These are phyloP conservation scores for Rhodeus uyekii DNA, from an alignment of 2,797 vertebrate genomes.

Conservation along the genomic window DNA sequence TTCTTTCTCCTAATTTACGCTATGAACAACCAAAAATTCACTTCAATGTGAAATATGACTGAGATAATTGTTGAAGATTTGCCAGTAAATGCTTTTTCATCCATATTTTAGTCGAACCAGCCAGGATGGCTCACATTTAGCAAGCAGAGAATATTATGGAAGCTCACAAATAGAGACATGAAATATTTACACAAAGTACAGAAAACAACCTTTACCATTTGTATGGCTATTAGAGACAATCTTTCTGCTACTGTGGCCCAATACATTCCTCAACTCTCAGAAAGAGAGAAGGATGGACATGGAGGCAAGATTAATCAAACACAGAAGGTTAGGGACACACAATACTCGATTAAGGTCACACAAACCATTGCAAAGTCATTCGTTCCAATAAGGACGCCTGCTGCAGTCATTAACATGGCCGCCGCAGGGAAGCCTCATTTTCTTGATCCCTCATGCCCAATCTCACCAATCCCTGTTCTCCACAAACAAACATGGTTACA, in stretches of 20 bases:
- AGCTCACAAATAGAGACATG: neutral
- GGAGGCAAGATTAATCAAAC: conserved; percentile 43
- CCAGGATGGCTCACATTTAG: neutral
- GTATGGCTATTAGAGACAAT: conserved; percentile 1
- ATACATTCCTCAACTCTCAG: conserved; percentile 29
- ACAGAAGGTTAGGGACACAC: conserved; percentile 43
- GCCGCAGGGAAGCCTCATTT: conserved; percentile 3
- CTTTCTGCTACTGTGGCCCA: neutral
- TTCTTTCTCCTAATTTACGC: neutral
- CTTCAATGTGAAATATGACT: neutral
- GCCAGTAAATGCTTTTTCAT: neutral
- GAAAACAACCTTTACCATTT: conserved; percentile 17
- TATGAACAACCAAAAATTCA: neutral
- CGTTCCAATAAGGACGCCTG: conserved; percentile 3
- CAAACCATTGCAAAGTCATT: conserved; percentile 15
- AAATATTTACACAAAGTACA: conserved; percentile 23
- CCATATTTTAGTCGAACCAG: neutral
- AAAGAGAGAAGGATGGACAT: conserved; percentile 1
- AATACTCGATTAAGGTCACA: conserved; percentile 45
- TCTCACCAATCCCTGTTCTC: neutral
- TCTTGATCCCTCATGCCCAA: neutral
- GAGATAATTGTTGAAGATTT: neutral
- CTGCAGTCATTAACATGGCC: conserved; percentile 31
- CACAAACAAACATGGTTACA: neutral
- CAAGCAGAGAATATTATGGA: neutral